These are phyloP conservation scores for Pomacea canaliculata DNA, from an alignment of 2,888 invertebrate genomes.

Conservation along the genomic window DNA sequence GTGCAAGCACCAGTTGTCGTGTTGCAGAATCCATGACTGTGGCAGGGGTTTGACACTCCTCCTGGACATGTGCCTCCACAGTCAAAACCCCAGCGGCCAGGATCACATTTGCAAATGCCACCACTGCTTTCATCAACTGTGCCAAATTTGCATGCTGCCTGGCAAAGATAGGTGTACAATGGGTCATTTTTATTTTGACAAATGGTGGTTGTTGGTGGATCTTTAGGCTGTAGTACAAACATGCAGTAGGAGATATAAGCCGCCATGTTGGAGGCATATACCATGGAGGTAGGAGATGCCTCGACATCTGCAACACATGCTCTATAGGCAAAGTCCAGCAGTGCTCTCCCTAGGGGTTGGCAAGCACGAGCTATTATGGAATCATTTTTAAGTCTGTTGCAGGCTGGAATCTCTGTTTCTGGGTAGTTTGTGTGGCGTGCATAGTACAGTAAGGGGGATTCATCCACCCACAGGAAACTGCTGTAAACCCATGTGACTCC, in stretches of 20 bases:
- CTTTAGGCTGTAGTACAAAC: slow-evolving; percentile 29
- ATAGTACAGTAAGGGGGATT: background rate
- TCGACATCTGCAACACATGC: slow-evolving; percentile 32
- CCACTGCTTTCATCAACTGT: slow-evolving; percentile 15
- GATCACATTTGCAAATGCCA: slow-evolving; percentile 35
- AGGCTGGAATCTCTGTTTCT: slow-evolving; percentile 10
- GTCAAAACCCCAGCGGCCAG: slow-evolving; percentile 44
- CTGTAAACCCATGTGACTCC: slow-evolving; percentile 21
- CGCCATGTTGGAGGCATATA: slow-evolving; percentile 33
- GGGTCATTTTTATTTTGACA: slow-evolving; percentile 37
- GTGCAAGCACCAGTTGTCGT: slow-evolving; percentile 32
- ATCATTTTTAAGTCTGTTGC: slow-evolving; percentile 21
- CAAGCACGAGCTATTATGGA: slow-evolving; percentile 26
- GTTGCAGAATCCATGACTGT: slow-evolving; percentile 37
- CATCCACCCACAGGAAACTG: slow-evolving; percentile 1
- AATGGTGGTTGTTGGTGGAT: slow-evolving; percentile 33
- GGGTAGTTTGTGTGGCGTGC: slow-evolving; percentile 1
- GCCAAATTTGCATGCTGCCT: slow-evolving; percentile 44
- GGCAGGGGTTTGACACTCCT: slow-evolving; percentile 35
- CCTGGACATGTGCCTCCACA: slow-evolving; percentile 41
- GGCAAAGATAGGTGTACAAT: slow-evolving; percentile 35
- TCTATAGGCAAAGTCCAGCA: slow-evolving; percentile 25
- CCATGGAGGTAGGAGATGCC: background rate
- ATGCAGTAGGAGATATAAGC: slow-evolving; percentile 37
- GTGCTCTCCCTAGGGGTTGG: slow-evolving; percentile 26